Percentiles rank a stretch among this genome's conserved stretches.
These are phyloP conservation scores for Psylliodes chrysocephalus DNA, from an alignment of 2,888 invertebrate genomes.

Conservation along the genomic window DNA sequence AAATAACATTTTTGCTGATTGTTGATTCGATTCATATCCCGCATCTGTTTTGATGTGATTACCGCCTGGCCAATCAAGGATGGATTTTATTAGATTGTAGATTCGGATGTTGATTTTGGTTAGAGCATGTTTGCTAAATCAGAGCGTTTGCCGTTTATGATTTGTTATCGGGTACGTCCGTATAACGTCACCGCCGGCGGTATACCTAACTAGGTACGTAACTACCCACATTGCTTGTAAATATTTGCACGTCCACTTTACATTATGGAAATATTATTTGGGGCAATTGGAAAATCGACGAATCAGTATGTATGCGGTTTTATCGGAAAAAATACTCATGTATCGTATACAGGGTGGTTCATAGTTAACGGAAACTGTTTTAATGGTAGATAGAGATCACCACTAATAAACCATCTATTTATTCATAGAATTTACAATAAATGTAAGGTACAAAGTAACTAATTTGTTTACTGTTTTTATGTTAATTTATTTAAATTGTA, in stretches of 20 bases:
- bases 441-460: too few relatives aligned
- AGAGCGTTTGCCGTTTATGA: slow-evolving; percentile 45
- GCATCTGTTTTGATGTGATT: too few relatives aligned
- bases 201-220: slow-evolving; percentile 21
- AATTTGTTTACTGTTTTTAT: too few relatives aligned
- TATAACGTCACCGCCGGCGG: neutral
- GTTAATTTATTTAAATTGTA: too few relatives aligned
- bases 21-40: too few relatives aligned
- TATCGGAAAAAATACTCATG: neutral
- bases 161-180: slow-evolving; percentile 34
- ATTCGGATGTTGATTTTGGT: slow-evolving; percentile 46
- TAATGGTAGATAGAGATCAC: too few relatives aligned
- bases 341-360: too few relatives aligned
- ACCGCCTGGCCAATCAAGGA: slow-evolving; percentile 36
- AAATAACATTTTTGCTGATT: too few relatives aligned
- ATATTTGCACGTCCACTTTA: slow-evolving; percentile 42
- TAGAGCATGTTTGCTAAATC: slow-evolving; percentile 50
- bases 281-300: slow-evolving; percentile 23
- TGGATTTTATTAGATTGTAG: slow-evolving; percentile 39
- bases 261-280: slow-evolving; percentile 44
- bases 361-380: too few relatives aligned
- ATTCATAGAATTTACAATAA: too few relatives aligned
- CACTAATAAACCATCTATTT: too few relatives aligned
- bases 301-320: neutral
- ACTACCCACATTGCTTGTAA: slow-evolving; percentile 31